phyloP scores from a whole-genome alignment of 2,888 invertebrate species.

The Branchellion lobata region DNA sequence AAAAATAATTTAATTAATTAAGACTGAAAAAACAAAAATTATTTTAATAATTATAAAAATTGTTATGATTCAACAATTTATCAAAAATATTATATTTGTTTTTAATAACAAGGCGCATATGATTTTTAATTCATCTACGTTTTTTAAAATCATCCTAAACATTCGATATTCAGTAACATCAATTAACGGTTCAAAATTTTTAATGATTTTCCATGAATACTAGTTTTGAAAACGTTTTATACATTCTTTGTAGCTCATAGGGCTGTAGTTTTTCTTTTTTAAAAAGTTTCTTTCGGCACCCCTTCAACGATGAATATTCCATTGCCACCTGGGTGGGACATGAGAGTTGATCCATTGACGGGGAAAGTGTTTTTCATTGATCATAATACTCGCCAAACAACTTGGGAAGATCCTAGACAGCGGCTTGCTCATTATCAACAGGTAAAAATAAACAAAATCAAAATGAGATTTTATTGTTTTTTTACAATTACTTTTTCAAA shows the following conservation, averaged over 20 bases:
- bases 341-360: conserved; percentile 47
- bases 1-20: too few relatives aligned
- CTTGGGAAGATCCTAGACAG: conserved; percentile 50
- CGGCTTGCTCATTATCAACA: not conserved
- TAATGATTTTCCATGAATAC: not conserved
- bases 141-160: not conserved
- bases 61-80: too few relatives aligned
- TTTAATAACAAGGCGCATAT: not conserved
- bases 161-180: not conserved
- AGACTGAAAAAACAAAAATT: too few relatives aligned
- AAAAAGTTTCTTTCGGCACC: not conserved
- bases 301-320: conserved; percentile 28
- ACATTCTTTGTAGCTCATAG: too few relatives aligned
- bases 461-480: too few relatives aligned
- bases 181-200: not conserved
- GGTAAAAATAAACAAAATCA: too few relatives aligned
- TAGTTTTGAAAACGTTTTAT: too few relatives aligned
- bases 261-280: not conserved
- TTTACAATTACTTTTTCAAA: too few relatives aligned
- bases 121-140: not conserved
- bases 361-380: conserved; percentile 49
- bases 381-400: conserved; percentile 50
- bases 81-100: not conserved
- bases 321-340: conserved; percentile 51
- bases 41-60: too few relatives aligned